Conservation (phyloP, 1,140 invertebrate species). For the Papilio polytes region DNA sequence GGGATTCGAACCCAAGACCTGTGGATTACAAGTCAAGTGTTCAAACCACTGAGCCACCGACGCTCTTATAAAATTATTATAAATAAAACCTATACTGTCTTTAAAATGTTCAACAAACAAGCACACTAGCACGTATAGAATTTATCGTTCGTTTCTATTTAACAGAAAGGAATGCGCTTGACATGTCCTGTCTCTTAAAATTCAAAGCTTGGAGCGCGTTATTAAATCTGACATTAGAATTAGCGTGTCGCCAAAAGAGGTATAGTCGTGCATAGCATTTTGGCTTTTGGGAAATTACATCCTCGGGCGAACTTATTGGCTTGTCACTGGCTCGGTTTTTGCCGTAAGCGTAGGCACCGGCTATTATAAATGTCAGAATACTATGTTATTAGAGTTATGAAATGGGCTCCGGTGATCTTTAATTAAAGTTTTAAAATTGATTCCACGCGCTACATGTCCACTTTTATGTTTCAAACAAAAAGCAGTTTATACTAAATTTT, state of each 20-base stretch:
- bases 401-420: conserved; percentile 15
- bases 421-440: conserved; percentile 13
- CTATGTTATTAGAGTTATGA: conserved; percentile 22
- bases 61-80: too few species aligned
- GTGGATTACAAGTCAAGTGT: too few species aligned
- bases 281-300: conserved; percentile 19
- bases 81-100: too few species aligned
- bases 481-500: not conserved
- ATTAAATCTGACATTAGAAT: conserved; percentile 41
- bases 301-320: conserved; percentile 27
- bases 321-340: conserved; percentile 16
- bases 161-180: not conserved
- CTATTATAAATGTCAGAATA: conserved; percentile 20
- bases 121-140: not conserved
- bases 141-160: not conserved
- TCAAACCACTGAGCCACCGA: too few species aligned
- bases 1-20: too few species aligned
- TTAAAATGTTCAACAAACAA: too few species aligned
- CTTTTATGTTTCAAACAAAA: not conserved
- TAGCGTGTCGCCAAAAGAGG: conserved; percentile 30
- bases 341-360: conserved; percentile 15
- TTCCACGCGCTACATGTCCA: not conserved
- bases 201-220: not conserved
- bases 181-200: not conserved
- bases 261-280: conserved; percentile 8